A percentile compares a stretch with the other conserved stretches of the same genome.
Evolutionary conservation across 2,113 vertebrate genomes (phyloP).

Genomic region (Pluvianellus socialis): DNA sequence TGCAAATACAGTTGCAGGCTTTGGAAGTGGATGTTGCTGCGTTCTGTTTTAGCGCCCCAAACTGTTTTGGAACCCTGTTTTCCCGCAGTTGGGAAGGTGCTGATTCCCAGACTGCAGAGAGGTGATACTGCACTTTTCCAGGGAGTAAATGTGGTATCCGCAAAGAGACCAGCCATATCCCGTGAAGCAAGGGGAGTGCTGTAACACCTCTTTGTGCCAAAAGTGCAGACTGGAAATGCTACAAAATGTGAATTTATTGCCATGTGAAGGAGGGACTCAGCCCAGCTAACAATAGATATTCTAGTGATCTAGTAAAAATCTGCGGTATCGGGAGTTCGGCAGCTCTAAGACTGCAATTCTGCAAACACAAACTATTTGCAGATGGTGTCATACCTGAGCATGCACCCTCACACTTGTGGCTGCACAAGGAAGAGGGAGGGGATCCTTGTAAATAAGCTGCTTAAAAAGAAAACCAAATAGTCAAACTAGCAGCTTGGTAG

Average conservation of each 20-base stretch:
- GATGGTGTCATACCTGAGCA: neutral
- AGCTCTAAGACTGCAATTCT: neutral
- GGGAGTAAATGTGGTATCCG: neutral
- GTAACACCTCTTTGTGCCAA: neutral
- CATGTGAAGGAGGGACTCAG: neutral
- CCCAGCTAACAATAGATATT: neutral
- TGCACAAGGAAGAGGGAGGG: constrained; percentile 14
- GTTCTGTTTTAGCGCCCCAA: neutral
- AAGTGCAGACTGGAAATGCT: neutral
- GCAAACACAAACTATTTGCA: neutral
- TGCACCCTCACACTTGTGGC: neutral
- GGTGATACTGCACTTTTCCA: accelerated
- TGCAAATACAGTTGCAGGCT: neutral
- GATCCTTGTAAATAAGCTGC: constrained; percentile 54
- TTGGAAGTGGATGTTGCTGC: neutral
- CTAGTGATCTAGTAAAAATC: neutral
- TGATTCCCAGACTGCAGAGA: neutral
- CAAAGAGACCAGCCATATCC: neutral
- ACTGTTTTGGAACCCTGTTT: neutral
- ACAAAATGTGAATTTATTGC: neutral
- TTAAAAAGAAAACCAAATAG: constrained; percentile 55
- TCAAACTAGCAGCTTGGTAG: constrained; percentile 70
- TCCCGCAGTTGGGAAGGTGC: neutral
- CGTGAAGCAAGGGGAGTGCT: neutral
- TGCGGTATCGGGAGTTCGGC: neutral